A percentile compares a stretch with the other conserved stretches of the same genome.
Evolutionary conservation across 2,113 vertebrate species (phyloP).

Genomic region (Pelvicachromis taeniatus): DNA sequence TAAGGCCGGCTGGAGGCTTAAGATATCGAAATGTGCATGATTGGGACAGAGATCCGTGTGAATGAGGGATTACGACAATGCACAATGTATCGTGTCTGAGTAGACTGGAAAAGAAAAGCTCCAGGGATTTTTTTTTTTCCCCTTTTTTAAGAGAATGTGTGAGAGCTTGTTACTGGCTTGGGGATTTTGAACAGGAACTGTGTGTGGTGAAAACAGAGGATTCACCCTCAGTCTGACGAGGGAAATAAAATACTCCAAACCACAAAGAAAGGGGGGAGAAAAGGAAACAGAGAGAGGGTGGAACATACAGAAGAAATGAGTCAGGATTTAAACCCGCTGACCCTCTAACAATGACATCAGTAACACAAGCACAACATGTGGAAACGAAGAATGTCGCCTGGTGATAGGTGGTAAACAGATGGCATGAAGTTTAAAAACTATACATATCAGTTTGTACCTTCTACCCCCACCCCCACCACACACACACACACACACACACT

Average conservation of each 20-base stretch:
- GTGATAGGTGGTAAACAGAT: not conserved
- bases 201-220: constrained; percentile 44
- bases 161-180: constrained; percentile 5
- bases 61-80: constrained; percentile 23
- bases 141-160: constrained; percentile 3
- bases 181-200: constrained; percentile 49
- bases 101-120: constrained; percentile 4
- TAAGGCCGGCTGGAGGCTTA: not conserved
- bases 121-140: not conserved
- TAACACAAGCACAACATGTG: not conserved
- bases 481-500: not conserved
- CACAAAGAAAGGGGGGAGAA: constrained; percentile 11
- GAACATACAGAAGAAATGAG: constrained; percentile 33
- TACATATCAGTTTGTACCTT: not conserved
- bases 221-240: constrained; percentile 48
- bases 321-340: constrained; percentile 59
- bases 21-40: constrained; percentile 7
- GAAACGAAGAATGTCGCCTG: constrained; percentile 8
- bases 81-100: not conserved
- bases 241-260: constrained; percentile 60
- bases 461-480: too few species aligned
- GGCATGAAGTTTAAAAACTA: not conserved
- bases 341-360: constrained; percentile 27
- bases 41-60: not conserved
- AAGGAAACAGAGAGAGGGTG: constrained; percentile 2